These are phyloP conservation scores for Gymnothorax reevesii DNA, from an alignment of 2,797 vertebrate genomes.

Conservation along the genomic window DNA sequence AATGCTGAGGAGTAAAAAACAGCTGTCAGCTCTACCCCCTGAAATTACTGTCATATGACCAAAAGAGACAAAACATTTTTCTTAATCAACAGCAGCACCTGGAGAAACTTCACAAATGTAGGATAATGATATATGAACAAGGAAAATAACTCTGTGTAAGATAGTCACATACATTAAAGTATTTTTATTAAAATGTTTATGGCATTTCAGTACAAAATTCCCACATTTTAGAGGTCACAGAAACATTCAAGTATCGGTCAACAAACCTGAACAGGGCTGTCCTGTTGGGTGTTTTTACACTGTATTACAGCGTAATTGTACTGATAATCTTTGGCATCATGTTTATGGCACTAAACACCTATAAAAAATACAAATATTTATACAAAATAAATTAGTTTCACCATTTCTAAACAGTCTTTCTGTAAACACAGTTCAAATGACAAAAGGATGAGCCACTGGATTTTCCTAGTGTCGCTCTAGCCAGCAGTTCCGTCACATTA, in stretches of 20 bases:
- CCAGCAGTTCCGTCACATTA: conserved; percentile 81
- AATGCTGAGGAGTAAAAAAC: too few species aligned
- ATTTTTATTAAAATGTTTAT: conserved; percentile 78
- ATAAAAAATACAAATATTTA: conserved; percentile 84
- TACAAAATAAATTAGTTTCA: conserved; percentile 95
- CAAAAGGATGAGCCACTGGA: conserved; percentile 43
- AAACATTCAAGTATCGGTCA: conserved; percentile 68
- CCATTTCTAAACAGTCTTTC: conserved; percentile 77
- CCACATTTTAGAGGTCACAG: conserved; percentile 75
- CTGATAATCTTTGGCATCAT: conserved; percentile 91
- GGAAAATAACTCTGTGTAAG: too few species aligned
- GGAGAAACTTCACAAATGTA: too few species aligned
- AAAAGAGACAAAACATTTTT: too few species aligned
- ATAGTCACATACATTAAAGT: conserved; percentile 75
- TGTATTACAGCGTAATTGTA: conserved; percentile 88
- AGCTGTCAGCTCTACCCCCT: too few species aligned
- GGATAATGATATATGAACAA: neutral
- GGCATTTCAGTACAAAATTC: conserved; percentile 68
- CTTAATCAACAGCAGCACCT: too few species aligned
- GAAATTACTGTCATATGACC: too few species aligned
- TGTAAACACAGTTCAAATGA: conserved; percentile 89
- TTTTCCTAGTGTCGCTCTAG: conserved; percentile 73
- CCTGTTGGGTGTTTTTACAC: conserved; percentile 66
- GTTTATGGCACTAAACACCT: conserved; percentile 67
- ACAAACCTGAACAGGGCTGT: conserved; percentile 66